phyloP scores from a whole-genome alignment of 2,888 invertebrate species.

The Caenorhabditis sinica region DNA sequence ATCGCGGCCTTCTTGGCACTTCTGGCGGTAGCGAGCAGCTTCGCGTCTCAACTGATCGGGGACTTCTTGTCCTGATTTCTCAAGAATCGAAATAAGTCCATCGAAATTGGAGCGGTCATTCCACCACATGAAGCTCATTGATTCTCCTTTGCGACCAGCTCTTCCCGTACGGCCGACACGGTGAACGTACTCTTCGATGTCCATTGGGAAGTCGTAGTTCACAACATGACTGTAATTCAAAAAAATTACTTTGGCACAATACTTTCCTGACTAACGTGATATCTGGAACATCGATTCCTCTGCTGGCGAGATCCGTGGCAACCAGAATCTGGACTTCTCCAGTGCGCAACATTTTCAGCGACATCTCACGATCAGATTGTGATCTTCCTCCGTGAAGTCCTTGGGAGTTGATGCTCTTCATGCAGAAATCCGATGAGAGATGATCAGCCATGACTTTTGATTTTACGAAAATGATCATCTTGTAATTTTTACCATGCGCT shows the following conservation, averaged over 20 bases:
- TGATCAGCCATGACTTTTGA: constrained; percentile 90
- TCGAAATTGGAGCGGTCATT: constrained; percentile 91
- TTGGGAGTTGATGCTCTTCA: constrained; percentile 89
- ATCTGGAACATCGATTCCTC: constrained; percentile 91
- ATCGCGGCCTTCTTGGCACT: constrained; percentile 43
- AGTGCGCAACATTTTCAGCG: constrained; percentile 87
- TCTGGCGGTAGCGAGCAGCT: constrained; percentile 36
- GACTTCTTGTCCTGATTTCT: constrained; percentile 89
- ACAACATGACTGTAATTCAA: constrained; percentile 89
- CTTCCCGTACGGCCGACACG: constrained; percentile 96
- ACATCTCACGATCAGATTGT: constrained; percentile 87
- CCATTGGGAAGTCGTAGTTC: constrained; percentile 94
- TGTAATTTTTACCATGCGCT: constrained; percentile 89
- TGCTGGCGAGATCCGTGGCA: constrained; percentile 95
- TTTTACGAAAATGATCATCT: constrained; percentile 93
- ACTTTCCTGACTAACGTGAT: constrained; percentile 82
- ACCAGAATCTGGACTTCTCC: constrained; percentile 91
- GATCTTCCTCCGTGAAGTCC: constrained; percentile 94
- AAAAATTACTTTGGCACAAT: not conserved
- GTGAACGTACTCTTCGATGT: constrained; percentile 97
- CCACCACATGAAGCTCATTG: constrained; percentile 90
- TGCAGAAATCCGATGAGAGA: constrained; percentile 89
- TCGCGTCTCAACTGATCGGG: constrained; percentile 39
- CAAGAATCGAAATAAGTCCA: constrained; percentile 91
- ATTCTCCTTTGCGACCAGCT: constrained; percentile 91